Conservation (phyloP, 92 coral and sea anemone genomes). For the Phenganax subtilis region DNA sequence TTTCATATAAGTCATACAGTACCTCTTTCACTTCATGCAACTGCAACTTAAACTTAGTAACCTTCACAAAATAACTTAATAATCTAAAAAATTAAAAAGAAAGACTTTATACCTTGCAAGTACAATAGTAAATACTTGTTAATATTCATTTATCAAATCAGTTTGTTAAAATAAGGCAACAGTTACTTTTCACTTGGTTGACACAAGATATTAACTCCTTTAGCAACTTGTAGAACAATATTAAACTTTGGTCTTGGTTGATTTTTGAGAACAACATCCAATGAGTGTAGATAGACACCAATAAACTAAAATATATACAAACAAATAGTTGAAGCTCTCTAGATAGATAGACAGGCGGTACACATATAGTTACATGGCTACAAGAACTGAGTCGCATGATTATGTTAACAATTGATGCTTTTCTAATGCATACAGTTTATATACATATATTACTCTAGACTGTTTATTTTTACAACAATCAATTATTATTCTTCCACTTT, state of each 20-base stretch:
- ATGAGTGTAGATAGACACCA: conserved; percentile 20
- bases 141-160: too few species aligned
- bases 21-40: conserved; percentile 38
- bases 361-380: too few species aligned
- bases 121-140: not conserved
- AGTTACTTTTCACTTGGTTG: conserved; percentile 25
- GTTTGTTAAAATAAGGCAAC: too few species aligned
- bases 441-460: too few species aligned
- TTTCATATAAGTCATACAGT: not conserved
- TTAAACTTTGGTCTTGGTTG: conserved; percentile 34
- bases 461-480: too few species aligned
- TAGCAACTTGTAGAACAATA: conserved; percentile 19
- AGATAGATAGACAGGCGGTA: too few species aligned
- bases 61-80: not conserved
- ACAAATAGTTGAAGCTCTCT: not conserved
- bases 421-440: too few species aligned
- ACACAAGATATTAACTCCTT: conserved; percentile 7
- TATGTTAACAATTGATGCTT: too few species aligned
- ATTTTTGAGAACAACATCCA: conserved; percentile 4
- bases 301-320: conserved; percentile 9
- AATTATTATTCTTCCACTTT: too few species aligned
- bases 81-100: not conserved
- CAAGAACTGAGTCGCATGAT: too few species aligned
- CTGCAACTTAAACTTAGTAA: conserved; percentile 20
- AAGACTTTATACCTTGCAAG: not conserved